Percentiles rank a stretch among this genome's conserved stretches.
Evolutionary conservation across 1,140 invertebrate genomes (phyloP).

Genomic region (Thaumatotibia leucotreta): DNA sequence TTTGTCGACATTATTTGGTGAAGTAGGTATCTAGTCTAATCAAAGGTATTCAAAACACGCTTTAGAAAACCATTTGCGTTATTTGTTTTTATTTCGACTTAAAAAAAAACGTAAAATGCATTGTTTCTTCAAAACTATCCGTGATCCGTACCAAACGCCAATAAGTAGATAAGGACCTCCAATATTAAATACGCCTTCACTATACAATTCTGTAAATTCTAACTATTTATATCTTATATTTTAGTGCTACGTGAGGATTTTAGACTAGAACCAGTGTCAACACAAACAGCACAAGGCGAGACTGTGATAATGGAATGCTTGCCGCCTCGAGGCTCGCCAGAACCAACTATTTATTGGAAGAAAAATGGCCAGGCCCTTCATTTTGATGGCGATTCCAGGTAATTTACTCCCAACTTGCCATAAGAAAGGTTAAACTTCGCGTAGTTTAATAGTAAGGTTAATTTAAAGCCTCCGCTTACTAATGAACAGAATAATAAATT

Average conservation of each 20-base stretch:
- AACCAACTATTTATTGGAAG: slow-evolving; percentile 88
- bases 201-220: too few relatives aligned
- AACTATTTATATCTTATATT: slow-evolving; percentile 34
- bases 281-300: slow-evolving; percentile 87
- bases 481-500: slow-evolving; percentile 10
- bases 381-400: slow-evolving; percentile 77
- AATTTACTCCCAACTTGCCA: slow-evolving; percentile 16
- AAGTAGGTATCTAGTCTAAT: too few relatives aligned
- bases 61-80: too few relatives aligned
- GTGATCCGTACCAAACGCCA: too few relatives aligned
- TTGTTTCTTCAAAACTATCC: too few relatives aligned
- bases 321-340: slow-evolving; percentile 89
- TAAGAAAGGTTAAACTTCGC: slow-evolving; percentile 11
- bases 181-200: too few relatives aligned
- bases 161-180: too few relatives aligned
- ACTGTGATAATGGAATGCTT: slow-evolving; percentile 90
- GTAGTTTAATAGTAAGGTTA: slow-evolving; percentile 20
- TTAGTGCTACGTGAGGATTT: slow-evolving; percentile 91
- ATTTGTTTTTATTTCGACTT: too few relatives aligned
- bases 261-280: slow-evolving; percentile 85
- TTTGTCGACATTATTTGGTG: too few relatives aligned
- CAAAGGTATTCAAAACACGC: too few relatives aligned
- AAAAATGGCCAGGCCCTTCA: slow-evolving; percentile 88
- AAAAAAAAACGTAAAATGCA: too few relatives aligned
- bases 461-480: not conserved